phyloP scores from a whole-genome alignment of 2,888 invertebrate species.

The Dusona sp. region DNA sequence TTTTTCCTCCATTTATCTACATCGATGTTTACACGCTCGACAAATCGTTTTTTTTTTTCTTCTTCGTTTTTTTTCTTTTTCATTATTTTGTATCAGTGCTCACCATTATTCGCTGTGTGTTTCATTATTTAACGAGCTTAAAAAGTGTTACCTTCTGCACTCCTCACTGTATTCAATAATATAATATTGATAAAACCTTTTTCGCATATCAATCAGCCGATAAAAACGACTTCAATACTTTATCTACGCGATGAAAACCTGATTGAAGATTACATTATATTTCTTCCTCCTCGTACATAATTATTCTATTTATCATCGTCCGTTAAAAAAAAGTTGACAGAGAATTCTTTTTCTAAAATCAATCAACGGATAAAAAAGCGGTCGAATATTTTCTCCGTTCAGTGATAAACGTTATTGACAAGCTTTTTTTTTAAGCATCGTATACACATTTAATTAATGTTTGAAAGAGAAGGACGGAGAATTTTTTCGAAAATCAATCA shows the following conservation, averaged over 20 bases:
- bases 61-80: not conserved
- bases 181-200: not conserved
- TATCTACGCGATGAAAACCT: not conserved
- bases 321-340: not conserved
- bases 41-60: not conserved
- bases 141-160: not conserved
- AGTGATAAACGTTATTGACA: no score
- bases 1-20: conserved; percentile 24
- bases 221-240: not conserved
- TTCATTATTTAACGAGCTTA: not conserved
- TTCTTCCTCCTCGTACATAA: not conserved
- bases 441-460: no score
- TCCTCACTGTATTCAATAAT: not conserved
- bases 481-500: not conserved
- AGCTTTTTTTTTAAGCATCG: no score
- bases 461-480: no score
- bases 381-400: no score
- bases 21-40: conserved; percentile 25
- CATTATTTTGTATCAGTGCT: not conserved
- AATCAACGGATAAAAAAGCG: not conserved
- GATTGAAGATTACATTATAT: not conserved
- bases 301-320: not conserved
- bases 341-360: not conserved
- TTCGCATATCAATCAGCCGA: not conserved
- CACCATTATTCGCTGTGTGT: not conserved